These are phyloP conservation scores for Drosophila ezoana DNA, from an alignment of 2,888 invertebrate genomes.

Conservation along the genomic window DNA sequence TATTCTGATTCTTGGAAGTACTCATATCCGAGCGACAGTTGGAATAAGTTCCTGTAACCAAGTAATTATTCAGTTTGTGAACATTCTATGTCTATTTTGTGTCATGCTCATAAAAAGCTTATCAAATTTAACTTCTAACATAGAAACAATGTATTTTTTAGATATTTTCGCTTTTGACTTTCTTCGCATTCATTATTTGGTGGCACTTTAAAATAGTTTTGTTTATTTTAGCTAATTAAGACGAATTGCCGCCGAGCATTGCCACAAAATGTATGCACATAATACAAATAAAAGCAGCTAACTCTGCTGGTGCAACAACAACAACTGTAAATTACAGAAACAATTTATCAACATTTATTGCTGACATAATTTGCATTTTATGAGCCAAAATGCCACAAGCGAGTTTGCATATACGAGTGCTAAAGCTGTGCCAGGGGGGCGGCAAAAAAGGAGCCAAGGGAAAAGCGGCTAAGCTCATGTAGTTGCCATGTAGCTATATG, in stretches of 20 bases:
- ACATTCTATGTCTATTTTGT: too few species aligned
- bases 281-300: slow-evolving; percentile 11
- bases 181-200: not conserved
- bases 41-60: too few species aligned
- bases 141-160: too few species aligned
- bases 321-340: slow-evolving; percentile 37
- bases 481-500: slow-evolving; percentile 28
- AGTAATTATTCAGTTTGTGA: too few species aligned
- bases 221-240: slow-evolving; percentile 5
- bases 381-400: slow-evolving; percentile 41
- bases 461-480: slow-evolving; percentile 29
- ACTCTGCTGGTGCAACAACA: slow-evolving; percentile 7
- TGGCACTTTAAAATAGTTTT: not conserved
- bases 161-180: not conserved
- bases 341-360: slow-evolving; percentile 75
- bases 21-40: too few species aligned
- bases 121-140: too few species aligned
- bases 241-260: not conserved
- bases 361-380: slow-evolving; percentile 69
- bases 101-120: not conserved
- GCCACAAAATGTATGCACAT: slow-evolving; percentile 2
- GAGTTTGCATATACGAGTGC: slow-evolving; percentile 21
- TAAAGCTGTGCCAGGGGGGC: slow-evolving; percentile 5
- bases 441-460: not conserved
- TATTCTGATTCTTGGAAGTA: too few species aligned